Percentiles rank a stretch among this genome's conserved stretches.
Evolutionary conservation across 2,888 invertebrate genomes (phyloP).

Genomic region (Camponotus fellah): DNA sequence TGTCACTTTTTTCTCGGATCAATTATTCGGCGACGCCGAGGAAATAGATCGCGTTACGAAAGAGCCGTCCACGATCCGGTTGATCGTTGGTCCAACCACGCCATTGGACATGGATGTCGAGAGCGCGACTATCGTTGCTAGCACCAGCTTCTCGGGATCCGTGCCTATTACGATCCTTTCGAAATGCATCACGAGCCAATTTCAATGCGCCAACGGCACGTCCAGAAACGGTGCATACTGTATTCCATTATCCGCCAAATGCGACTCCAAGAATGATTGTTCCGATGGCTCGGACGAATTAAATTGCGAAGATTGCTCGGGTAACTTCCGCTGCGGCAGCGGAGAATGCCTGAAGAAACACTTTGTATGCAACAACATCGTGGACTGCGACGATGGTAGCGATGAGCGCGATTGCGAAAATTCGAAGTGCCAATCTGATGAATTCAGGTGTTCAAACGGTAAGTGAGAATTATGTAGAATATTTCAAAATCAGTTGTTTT

Average conservation of each 20-base stretch:
- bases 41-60: slow-evolving; percentile 52
- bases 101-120: slow-evolving; percentile 40
- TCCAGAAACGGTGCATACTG: slow-evolving; percentile 88
- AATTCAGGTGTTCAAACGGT: slow-evolving; percentile 87
- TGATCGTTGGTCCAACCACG: slow-evolving; percentile 47
- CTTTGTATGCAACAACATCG: slow-evolving; percentile 89
- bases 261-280: slow-evolving; percentile 89
- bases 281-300: slow-evolving; percentile 89
- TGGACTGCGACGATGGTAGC: slow-evolving; percentile 88
- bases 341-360: slow-evolving; percentile 88
- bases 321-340: slow-evolving; percentile 88
- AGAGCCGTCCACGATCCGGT: slow-evolving; percentile 33
- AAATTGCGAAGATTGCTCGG: slow-evolving; percentile 88
- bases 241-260: slow-evolving; percentile 86
- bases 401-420: slow-evolving; percentile 88
- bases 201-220: slow-evolving; percentile 88
- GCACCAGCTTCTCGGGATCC: background rate
- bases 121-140: slow-evolving; percentile 55
- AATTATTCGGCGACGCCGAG: slow-evolving; percentile 41
- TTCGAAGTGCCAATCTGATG: slow-evolving; percentile 88
- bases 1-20: slow-evolving; percentile 30
- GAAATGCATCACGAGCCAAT: slow-evolving; percentile 88
- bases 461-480: slow-evolving; percentile 48
- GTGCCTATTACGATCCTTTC: slow-evolving; percentile 83
- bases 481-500: background rate